phyloP scores from a whole-genome alignment of 2,888 invertebrate genomes.

The Rhodophaea formosa region DNA sequence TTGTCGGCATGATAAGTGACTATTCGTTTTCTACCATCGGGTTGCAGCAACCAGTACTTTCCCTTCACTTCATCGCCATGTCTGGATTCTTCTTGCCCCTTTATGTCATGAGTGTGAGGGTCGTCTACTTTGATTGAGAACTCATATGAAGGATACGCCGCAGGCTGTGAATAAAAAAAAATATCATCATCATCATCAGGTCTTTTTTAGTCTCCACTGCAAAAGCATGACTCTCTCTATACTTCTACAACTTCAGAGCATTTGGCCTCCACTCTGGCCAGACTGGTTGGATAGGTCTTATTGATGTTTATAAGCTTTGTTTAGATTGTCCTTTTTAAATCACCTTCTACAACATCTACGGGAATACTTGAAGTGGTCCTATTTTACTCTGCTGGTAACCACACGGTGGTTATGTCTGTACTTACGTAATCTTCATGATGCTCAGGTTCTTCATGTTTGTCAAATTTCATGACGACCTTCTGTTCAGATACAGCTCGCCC shows the following conservation, averaged over 20 bases:
- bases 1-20: slow-evolving; percentile 76
- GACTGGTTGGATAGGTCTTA: no score
- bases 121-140: slow-evolving; percentile 80
- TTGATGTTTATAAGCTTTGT: no score
- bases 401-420: no score
- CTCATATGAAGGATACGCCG: slow-evolving; percentile 73
- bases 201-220: no score
- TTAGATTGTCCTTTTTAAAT: no score
- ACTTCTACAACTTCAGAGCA: no score
- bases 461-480: slow-evolving; percentile 39
- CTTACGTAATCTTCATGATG: slow-evolving; percentile 73
- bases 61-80: slow-evolving; percentile 77
- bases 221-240: no score
- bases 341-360: no score
- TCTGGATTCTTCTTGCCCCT: slow-evolving; percentile 73
- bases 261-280: no score
- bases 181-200: no score
- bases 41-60: slow-evolving; percentile 75
- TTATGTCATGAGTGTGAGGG: slow-evolving; percentile 78
- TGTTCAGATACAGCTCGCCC: slow-evolving; percentile 56
- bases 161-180: slow-evolving; percentile 43
- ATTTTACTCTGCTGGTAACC: no score
- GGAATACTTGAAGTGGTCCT: no score
- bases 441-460: slow-evolving; percentile 45
- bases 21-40: slow-evolving; percentile 74